Conservation (phyloP, 2,113 vertebrate species). For the Corythaeola cristata region DNA sequence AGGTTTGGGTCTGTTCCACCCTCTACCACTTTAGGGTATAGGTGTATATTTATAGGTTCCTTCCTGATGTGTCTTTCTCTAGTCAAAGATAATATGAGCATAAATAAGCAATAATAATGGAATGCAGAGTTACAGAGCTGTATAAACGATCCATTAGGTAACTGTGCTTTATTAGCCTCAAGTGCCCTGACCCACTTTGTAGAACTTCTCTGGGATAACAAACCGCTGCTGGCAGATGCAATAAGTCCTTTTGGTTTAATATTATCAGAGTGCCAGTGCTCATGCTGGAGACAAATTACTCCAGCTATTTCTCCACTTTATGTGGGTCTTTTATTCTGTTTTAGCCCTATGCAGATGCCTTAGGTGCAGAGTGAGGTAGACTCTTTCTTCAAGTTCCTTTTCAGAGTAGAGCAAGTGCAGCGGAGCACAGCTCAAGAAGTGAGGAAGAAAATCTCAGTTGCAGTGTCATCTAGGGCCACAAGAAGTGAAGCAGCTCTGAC, state of each 20-base stretch:
- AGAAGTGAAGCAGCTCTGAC: neutral
- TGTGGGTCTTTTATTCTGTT: neutral
- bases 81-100: neutral
- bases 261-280: neutral
- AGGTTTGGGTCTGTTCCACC: neutral
- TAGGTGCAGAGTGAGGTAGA: neutral
- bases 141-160: neutral
- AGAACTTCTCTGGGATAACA: neutral
- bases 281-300: neutral
- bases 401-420: neutral
- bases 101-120: neutral
- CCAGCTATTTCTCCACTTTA: neutral
- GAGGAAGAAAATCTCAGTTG: neutral
- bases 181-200: neutral
- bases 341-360: fast-evolving
- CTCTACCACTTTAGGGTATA: neutral
- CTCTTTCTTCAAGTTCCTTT: neutral
- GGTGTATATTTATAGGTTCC: neutral
- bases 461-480: neutral
- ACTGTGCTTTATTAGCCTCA: neutral
- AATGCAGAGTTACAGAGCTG: neutral
- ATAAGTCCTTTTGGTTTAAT: neutral
- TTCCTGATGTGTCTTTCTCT: neutral
- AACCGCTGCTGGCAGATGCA: neutral
- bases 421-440: neutral